Percentiles rank a stretch among this genome's conserved stretches.
Evolutionary conservation across 2,888 invertebrate species (phyloP).

Genomic region (Aporophyla nigra): DNA sequence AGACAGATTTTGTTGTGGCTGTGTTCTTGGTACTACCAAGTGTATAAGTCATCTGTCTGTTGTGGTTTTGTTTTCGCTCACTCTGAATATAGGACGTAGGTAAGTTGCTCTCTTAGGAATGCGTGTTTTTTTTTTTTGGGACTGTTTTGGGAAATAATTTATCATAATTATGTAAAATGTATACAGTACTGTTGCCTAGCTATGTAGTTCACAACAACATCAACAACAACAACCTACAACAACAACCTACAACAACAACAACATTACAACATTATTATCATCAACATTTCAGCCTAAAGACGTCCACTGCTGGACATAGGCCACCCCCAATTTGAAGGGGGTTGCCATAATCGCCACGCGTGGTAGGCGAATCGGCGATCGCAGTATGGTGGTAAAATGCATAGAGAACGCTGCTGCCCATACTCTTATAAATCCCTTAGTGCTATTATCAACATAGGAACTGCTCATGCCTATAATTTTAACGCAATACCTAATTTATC

Average conservation of each 20-base stretch:
- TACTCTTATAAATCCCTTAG: too few relatives aligned
- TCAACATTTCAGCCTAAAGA: too few relatives aligned
- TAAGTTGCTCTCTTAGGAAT: neutral
- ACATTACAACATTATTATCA: too few relatives aligned
- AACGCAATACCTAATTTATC: neutral
- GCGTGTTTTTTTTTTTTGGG: neutral
- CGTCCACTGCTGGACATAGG: too few relatives aligned
- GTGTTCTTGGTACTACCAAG: neutral
- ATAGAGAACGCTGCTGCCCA: too few relatives aligned
- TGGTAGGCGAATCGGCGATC: too few relatives aligned
- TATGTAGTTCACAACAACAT: too few relatives aligned
- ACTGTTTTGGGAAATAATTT: neutral
- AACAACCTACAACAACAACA: too few relatives aligned
- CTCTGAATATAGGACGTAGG: neutral
- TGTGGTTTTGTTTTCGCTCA: neutral
- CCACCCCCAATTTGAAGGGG: too few relatives aligned
- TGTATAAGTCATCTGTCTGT: neutral
- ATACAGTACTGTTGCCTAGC: neutral
- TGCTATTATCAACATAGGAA: neutral
- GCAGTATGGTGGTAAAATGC: too few relatives aligned
- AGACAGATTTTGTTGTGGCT: conserved; percentile 21
- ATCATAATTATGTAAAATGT: neutral
- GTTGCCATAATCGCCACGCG: too few relatives aligned
- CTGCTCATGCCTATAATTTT: neutral
- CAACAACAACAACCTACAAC: too few relatives aligned